Evolutionary conservation across 1,140 invertebrate species (phyloP).

Genomic region (Drosophila sp.): DNA sequence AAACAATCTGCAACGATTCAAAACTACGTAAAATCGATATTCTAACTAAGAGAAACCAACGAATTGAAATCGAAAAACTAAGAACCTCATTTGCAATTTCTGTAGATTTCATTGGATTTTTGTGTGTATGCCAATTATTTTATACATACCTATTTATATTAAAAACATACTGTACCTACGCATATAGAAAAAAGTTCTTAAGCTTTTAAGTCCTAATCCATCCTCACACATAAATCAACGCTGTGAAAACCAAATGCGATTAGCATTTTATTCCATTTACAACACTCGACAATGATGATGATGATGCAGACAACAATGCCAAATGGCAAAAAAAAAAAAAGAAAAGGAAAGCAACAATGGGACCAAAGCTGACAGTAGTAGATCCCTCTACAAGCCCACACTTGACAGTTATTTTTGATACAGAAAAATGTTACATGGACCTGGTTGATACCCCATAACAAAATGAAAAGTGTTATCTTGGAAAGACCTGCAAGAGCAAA

Average conservation of each 20-base stretch:
- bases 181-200: not conserved
- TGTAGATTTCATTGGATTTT: no score
- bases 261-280: constrained; percentile 78
- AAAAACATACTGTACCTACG: not conserved
- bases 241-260: constrained; percentile 70
- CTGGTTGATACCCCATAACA: not conserved
- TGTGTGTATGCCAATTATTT: not conserved
- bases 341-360: not conserved
- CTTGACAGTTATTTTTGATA: constrained; percentile 16
- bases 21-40: no score
- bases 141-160: not conserved
- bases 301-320: constrained; percentile 40
- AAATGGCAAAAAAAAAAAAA: constrained; percentile 37
- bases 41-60: no score
- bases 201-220: constrained; percentile 22
- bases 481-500: no score
- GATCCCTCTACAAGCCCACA: constrained; percentile 12
- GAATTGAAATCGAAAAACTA: no score
- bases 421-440: constrained; percentile 6
- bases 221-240: constrained; percentile 48
- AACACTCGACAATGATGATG: constrained; percentile 40
- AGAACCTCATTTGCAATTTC: no score
- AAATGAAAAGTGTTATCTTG: no score
- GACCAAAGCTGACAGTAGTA: constrained; percentile 20
- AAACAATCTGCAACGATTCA: no score